A percentile compares a stretch with the other conserved stretches of the same genome.
Conservation (phyloP, 2,888 invertebrate genomes). For the Cataglyphis altisquamis region DNA sequence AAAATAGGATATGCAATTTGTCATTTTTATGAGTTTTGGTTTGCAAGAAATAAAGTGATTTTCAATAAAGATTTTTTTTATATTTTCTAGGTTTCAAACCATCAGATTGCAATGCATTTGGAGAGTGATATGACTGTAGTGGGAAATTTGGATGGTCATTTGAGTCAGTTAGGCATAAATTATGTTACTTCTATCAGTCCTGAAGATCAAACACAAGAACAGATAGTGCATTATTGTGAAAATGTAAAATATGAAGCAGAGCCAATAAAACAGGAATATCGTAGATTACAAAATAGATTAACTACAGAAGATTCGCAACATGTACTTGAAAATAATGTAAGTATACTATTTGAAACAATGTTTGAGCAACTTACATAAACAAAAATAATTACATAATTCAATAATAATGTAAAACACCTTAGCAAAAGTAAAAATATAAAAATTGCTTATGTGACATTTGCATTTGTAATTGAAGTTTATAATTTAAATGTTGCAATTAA, state of each 20-base stretch:
- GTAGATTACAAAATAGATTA: slow-evolving; percentile 78
- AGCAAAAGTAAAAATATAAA: not conserved
- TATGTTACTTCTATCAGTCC: slow-evolving; percentile 83
- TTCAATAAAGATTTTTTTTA: not conserved
- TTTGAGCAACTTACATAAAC: not conserved
- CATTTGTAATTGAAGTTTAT: not conserved
- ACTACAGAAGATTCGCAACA: slow-evolving; percentile 70
- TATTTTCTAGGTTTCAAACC: slow-evolving; percentile 80
- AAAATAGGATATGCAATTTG: not conserved
- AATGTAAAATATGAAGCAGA: slow-evolving; percentile 80
- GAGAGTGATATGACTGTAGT: slow-evolving; percentile 83
- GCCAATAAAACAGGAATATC: slow-evolving; percentile 79
- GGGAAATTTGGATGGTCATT: slow-evolving; percentile 80
- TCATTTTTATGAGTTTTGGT: not conserved
- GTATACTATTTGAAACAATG: slow-evolving; percentile 30
- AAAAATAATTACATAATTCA: not conserved
- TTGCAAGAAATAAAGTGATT: not conserved
- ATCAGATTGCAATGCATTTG: slow-evolving; percentile 83
- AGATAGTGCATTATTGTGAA: slow-evolving; percentile 82
- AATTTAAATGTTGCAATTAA: not conserved
- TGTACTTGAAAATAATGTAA: slow-evolving; percentile 77
- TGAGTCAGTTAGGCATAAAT: slow-evolving; percentile 83
- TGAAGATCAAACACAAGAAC: slow-evolving; percentile 77
- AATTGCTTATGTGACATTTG: not conserved
- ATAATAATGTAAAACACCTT: not conserved